phyloP scores from a whole-genome alignment of 2,888 invertebrate genomes.

The Papilio protenor region DNA sequence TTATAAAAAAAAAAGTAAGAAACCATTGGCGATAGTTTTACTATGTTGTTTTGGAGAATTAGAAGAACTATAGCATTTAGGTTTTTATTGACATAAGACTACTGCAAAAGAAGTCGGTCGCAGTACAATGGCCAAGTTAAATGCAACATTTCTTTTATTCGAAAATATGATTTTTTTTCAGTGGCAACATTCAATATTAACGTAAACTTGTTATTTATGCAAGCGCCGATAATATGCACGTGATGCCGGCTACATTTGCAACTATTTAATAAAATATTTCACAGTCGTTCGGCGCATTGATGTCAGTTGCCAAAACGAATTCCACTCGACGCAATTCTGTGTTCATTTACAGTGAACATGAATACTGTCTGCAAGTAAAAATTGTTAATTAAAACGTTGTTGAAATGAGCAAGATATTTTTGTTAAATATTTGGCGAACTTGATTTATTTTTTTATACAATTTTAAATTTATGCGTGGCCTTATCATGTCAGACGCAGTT shows the following conservation, averaged over 20 bases:
- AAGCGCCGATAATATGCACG: constrained; percentile 47
- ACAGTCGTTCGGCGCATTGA: constrained; percentile 50
- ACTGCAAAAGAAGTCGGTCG: no score
- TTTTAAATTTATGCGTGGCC: no score
- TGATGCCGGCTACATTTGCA: constrained; percentile 49
- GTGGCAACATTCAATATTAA: background rate
- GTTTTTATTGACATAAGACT: no score
- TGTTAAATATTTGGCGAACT: background rate
- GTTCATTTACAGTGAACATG: constrained; percentile 60
- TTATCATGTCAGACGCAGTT: no score
- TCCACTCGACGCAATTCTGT: constrained; percentile 50
- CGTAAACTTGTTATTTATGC: constrained; percentile 52
- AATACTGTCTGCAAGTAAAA: constrained; percentile 46
- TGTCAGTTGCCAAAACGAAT: constrained; percentile 54
- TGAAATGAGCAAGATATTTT: background rate
- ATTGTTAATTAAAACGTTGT: constrained; percentile 3
- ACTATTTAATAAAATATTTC: constrained; percentile 54
- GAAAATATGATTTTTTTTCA: background rate
- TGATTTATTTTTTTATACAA: background rate
- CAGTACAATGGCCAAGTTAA: background rate
- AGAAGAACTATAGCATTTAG: no score
- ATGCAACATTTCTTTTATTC: background rate
- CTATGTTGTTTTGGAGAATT: no score
- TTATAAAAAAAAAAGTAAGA: no score
- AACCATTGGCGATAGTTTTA: no score